A percentile compares a stretch with the other conserved stretches of the same genome.
Evolutionary conservation across 2,888 invertebrate genomes (phyloP).

Genomic region (Volucella zonaria): DNA sequence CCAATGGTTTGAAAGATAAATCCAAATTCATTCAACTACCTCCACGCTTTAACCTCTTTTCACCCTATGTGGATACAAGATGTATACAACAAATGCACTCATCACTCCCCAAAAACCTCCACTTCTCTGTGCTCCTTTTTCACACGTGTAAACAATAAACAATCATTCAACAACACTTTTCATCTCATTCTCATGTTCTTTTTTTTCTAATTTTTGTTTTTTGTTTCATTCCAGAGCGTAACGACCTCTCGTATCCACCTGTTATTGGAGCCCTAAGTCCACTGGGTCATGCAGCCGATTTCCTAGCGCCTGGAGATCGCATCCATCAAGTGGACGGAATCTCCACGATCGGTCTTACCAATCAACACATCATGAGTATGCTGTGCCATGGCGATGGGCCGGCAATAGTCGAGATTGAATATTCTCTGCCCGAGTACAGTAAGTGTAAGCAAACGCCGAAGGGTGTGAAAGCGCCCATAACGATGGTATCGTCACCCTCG

Average conservation of each 20-base stretch:
- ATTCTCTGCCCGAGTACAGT: slow-evolving; percentile 92
- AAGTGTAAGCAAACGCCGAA: slow-evolving; percentile 79
- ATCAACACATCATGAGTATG: slow-evolving; percentile 89
- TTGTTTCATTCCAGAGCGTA: slow-evolving; percentile 78
- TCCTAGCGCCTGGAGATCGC: slow-evolving; percentile 90
- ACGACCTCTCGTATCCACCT: slow-evolving; percentile 82
- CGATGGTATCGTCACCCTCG: slow-evolving; percentile 23
- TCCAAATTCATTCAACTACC: not conserved
- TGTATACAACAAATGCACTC: slow-evolving; percentile 3
- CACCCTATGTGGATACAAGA: not conserved
- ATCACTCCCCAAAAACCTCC: not conserved
- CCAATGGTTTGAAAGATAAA: not conserved
- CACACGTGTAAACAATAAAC: slow-evolving; percentile 36
- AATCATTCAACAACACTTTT: not conserved
- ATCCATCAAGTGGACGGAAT: slow-evolving; percentile 92
- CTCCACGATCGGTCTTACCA: slow-evolving; percentile 88
- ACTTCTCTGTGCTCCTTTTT: not conserved
- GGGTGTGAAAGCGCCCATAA: slow-evolving; percentile 17
- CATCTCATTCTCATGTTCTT: slow-evolving; percentile 19
- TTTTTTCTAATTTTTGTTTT: slow-evolving; percentile 17
- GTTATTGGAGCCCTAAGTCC: slow-evolving; percentile 82
- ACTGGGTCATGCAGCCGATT: slow-evolving; percentile 86
- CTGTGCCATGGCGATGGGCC: slow-evolving; percentile 88
- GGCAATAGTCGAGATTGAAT: slow-evolving; percentile 92
- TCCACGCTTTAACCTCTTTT: no score